These are phyloP conservation scores for Heliocidaris erythrogramma DNA, from an alignment of 35 echinoderm and acorn worm genomes.

Conservation along the genomic window DNA sequence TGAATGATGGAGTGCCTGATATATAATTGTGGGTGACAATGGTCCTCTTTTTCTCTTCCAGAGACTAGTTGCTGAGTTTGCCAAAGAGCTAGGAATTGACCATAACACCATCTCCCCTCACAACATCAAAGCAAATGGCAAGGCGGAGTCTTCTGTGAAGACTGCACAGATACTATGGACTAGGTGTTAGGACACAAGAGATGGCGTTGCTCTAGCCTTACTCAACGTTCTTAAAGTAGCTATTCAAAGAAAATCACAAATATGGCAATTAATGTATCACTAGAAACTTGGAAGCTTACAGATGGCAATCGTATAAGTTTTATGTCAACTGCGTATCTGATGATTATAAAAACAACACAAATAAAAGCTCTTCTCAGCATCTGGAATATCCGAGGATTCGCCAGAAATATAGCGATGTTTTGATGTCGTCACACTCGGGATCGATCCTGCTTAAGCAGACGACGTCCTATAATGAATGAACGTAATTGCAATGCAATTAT, in stretches of 20 bases:
- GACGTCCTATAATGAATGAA: too few species aligned
- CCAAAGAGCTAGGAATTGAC: neutral
- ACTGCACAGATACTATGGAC: constrained; percentile 42
- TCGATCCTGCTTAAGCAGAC: too few species aligned
- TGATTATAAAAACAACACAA: too few species aligned
- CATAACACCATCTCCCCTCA: constrained; percentile 52
- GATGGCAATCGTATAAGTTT: too few species aligned
- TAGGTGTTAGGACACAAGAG: neutral
- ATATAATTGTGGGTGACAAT: constrained; percentile 60
- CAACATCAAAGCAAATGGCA: constrained; percentile 49
- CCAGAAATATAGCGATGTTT: too few species aligned
- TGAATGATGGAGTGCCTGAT: constrained; percentile 72
- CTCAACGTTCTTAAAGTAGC: constrained; percentile 33
- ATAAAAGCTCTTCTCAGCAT: too few species aligned
- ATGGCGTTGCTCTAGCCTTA: neutral
- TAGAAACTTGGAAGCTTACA: too few species aligned
- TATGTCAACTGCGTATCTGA: too few species aligned
- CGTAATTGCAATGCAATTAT: too few species aligned
- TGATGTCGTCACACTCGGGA: too few species aligned
- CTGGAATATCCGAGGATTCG: too few species aligned
- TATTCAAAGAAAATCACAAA: constrained; percentile 13
- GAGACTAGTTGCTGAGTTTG: constrained; percentile 46
- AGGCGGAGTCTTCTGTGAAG: constrained; percentile 41
- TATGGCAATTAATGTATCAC: too few species aligned
- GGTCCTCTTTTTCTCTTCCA: constrained; percentile 42